These are phyloP conservation scores for Heliconius congener DNA, from an alignment of 1,140 invertebrate species.

Conservation along the genomic window DNA sequence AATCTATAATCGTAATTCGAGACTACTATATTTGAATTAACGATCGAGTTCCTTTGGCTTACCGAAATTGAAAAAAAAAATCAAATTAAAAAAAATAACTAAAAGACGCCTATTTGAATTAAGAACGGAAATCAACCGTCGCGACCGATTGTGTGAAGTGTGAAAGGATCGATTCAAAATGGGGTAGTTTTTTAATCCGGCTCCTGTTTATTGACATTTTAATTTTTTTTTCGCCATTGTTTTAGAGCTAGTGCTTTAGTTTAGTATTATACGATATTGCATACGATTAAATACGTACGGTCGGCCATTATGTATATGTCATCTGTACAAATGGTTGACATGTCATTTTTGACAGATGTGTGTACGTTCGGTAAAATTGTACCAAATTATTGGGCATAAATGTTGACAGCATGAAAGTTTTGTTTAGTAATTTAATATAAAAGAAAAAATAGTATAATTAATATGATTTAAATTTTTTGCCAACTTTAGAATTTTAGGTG, in stretches of 20 bases:
- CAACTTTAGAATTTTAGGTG: background rate
- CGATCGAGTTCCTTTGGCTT: slow-evolving; percentile 65
- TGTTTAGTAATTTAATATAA: background rate
- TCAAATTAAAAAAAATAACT: slow-evolving; percentile 44
- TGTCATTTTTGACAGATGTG: slow-evolving; percentile 15
- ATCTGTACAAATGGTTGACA: slow-evolving; percentile 9
- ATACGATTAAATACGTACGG: slow-evolving; percentile 22
- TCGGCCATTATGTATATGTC: slow-evolving; percentile 11
- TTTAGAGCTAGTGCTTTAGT: slow-evolving; percentile 34
- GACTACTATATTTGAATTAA: slow-evolving; percentile 66
- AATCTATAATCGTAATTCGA: slow-evolving; percentile 78
- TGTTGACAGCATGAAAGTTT: background rate
- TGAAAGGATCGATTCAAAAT: slow-evolving; percentile 77
- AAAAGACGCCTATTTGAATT: slow-evolving; percentile 74
- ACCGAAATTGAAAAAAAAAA: slow-evolving; percentile 45
- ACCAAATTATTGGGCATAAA: background rate
- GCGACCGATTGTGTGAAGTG: slow-evolving; percentile 74
- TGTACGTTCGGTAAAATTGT: background rate
- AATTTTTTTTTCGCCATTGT: slow-evolving; percentile 49
- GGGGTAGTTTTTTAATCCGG: slow-evolving; percentile 61
- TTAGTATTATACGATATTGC: slow-evolving; percentile 29
- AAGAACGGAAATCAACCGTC: slow-evolving; percentile 79
- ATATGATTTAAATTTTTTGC: background rate
- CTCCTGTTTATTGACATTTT: slow-evolving; percentile 68
- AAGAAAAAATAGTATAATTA: background rate